phyloP scores from a whole-genome alignment of 30 jellyfish, hydroid and myxozoan species.

The Turritopsis rubra region DNA sequence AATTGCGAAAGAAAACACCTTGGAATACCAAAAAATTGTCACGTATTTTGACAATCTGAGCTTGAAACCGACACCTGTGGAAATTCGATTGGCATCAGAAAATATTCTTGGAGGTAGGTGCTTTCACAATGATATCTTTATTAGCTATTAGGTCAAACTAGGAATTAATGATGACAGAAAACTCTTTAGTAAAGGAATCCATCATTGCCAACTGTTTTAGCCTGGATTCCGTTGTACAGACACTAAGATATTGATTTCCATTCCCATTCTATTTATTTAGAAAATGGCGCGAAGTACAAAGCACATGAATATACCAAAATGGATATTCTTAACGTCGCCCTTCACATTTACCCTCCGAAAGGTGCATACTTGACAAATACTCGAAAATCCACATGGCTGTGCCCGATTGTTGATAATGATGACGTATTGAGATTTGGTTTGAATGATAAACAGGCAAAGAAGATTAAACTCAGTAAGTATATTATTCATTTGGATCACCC shows the following conservation, averaged over 20 bases:
- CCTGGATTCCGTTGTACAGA: too few relatives aligned
- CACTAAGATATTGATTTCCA: too few relatives aligned
- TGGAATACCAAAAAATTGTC: neutral
- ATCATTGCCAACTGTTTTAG: too few relatives aligned
- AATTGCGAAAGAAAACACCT: neutral
- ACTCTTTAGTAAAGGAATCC: too few relatives aligned
- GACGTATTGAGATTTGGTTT: slow-evolving; percentile 50
- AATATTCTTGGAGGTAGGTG: slow-evolving; percentile 1
- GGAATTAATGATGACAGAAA: too few relatives aligned
- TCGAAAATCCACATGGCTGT: slow-evolving; percentile 87
- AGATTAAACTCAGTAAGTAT: slow-evolving; percentile 15
- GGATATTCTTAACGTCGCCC: slow-evolving; percentile 61
- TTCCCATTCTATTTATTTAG: too few relatives aligned
- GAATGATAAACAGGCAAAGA: slow-evolving; percentile 26
- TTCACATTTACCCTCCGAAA: slow-evolving; percentile 69
- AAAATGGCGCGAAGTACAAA: neutral
- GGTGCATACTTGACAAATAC: slow-evolving; percentile 72
- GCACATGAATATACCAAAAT: slow-evolving; percentile 46
- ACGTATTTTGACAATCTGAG: slow-evolving; percentile 10
- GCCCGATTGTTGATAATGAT: slow-evolving; percentile 73
- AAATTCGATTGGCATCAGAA: slow-evolving; percentile 14
- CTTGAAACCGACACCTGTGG: slow-evolving; percentile 22
- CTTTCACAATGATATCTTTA: neutral
- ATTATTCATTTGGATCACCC: too few relatives aligned
- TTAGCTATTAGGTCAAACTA: too few relatives aligned